Evolutionary conservation across 2,888 invertebrate genomes (phyloP), one percentile per base, ranked within the genome.

Genomic region (Melangyna quadrimaculata): DNA sequence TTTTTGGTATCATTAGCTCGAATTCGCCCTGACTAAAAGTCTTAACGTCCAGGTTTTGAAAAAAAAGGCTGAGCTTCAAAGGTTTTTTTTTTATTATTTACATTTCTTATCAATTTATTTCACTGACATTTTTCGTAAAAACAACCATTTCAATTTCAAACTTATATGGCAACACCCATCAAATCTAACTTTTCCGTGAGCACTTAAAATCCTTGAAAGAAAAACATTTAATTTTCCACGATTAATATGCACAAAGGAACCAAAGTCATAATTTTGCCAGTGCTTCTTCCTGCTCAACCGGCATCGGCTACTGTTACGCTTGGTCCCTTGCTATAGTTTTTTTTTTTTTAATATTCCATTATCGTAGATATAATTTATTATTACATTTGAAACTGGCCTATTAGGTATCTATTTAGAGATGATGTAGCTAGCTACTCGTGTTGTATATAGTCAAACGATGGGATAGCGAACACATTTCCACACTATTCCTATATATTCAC

Each of bases 141-240:
- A 43, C 27, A 27, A 45, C 2, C 1, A 8, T 35, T 14, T 37
- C 22, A 8, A 14, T 37, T 37, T 59, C 8, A 14, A 57, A 59
- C 4, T 27, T 17, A 59, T 7, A 27, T 67, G 67, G 67, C 35
- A 67, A 67, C 51, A 37, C 24, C 24, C 12, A 9, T 17, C n/a
- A 32, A 17, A 19, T 9, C 24, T 24, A 35, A 67, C 43, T 51
- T 22, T 67, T 14, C 61, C 59, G 17, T 61, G 32, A 29, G 63
- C 72, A 67, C 48, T 40, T 40, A 19, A 22, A 67, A 65, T 73
- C 81, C 78, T 73, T 81, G 81, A 86, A 81, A 86, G 73, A 86
- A 86, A 86, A 78, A 80, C 86, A 86, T 86, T 86, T 86, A 86
- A 86, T 86, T 86, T 86, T 86, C 75, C 80, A 75, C 75, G 79